Conservation (phyloP, 2,888 invertebrate genomes). For the Conomelus anceps region DNA sequence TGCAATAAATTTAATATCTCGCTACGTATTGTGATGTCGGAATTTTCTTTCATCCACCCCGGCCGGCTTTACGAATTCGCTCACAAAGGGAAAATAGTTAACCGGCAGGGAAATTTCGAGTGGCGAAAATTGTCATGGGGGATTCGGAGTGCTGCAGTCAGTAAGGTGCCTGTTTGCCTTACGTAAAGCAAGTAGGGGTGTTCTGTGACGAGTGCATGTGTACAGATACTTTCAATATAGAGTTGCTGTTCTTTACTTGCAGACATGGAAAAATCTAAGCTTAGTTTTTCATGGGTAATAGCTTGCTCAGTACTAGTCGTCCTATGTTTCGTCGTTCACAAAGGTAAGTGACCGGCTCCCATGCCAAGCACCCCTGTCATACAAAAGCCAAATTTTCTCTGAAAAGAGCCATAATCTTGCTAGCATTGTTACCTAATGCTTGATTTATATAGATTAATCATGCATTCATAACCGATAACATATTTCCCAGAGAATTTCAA, state of each 20-base stretch:
- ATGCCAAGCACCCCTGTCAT: not conserved
- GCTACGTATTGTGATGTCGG: not conserved
- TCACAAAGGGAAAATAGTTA: not conserved
- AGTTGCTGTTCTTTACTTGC: not conserved
- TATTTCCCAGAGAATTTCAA: no score
- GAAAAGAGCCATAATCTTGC: no score
- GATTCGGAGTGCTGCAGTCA: not conserved
- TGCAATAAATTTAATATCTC: not conserved
- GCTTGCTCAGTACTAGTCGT: not conserved
- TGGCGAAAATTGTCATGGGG: not conserved
- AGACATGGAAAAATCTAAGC: not conserved
- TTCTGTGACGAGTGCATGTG: slow-evolving; percentile 4
- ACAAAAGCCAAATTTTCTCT: no score
- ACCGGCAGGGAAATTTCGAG: not conserved
- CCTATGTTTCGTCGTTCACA: slow-evolving; percentile 2
- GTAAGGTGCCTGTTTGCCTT: not conserved
- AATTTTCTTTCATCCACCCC: not conserved
- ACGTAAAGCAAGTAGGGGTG: not conserved
- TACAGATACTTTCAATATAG: not conserved
- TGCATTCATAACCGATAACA: no score
- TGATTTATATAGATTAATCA: no score
- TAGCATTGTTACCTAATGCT: no score
- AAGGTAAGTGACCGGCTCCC: not conserved
- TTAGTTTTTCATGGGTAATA: not conserved
- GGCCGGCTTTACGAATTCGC: not conserved